These are phyloP conservation scores for Omphaloscelis lunosa DNA, from an alignment of 2,888 invertebrate genomes.

Conservation along the genomic window DNA sequence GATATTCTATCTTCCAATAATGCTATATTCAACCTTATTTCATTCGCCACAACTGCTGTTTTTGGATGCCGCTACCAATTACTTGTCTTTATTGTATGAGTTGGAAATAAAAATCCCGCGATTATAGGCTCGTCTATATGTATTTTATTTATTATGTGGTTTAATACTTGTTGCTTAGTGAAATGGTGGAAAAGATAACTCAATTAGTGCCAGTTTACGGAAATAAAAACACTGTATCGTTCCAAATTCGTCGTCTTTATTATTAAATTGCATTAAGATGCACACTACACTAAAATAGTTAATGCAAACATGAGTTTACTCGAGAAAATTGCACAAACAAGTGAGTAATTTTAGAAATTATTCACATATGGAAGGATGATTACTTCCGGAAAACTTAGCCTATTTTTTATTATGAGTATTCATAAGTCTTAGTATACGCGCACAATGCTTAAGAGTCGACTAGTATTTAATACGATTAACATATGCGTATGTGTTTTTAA, in stretches of 20 bases:
- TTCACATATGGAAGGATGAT: constrained; percentile 26
- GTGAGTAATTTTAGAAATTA: constrained; percentile 45
- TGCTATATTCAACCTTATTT: constrained; percentile 45
- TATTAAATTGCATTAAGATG: constrained; percentile 30
- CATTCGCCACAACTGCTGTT: constrained; percentile 18
- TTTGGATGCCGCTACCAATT: constrained; percentile 17
- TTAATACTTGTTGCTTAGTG: constrained; percentile 49
- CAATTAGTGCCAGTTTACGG: not conserved
- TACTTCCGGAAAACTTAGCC: constrained; percentile 19
- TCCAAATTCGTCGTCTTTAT: constrained; percentile 33
- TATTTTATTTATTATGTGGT: constrained; percentile 42
- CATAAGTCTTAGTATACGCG: constrained; percentile 32
- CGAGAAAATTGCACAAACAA: constrained; percentile 9
- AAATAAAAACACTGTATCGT: constrained; percentile 7
- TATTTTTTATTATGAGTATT: constrained; percentile 27
- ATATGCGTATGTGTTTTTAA: constrained; percentile 6
- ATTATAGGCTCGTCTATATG: constrained; percentile 18
- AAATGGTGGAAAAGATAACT: not conserved
- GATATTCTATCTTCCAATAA: constrained; percentile 26
- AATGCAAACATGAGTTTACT: constrained; percentile 42
- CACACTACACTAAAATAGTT: constrained; percentile 23
- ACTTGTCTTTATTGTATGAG: constrained; percentile 31
- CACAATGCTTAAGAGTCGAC: constrained; percentile 38
- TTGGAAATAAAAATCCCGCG: constrained; percentile 38
- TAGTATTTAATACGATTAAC: constrained; percentile 50